Evolutionary conservation across 2,797 vertebrate genomes (phyloP), one percentile per base, ranked within the genome.

Genomic region (Hozukius guyotensis): DNA sequence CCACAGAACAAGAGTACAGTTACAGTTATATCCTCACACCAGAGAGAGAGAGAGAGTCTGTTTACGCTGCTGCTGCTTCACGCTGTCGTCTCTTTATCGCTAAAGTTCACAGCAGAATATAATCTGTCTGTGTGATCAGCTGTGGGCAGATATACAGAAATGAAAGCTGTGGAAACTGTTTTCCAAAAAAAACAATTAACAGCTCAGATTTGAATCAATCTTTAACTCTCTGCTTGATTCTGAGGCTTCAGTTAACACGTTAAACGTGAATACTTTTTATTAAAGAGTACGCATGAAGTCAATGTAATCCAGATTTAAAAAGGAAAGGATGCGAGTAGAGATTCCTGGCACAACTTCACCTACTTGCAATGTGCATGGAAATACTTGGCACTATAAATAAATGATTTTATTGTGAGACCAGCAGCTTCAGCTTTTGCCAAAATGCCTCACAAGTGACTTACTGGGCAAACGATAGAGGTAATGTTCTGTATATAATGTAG

Each of bases 111-210:
- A 22, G 67, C 46, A 73, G 59, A 75, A 65, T 49, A 13, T 29
- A 72, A 80, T 73, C 75, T 68, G 73, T 25, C 53, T 20, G 1
- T 76, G 75, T 71, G 70, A 86, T 85, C 66, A 32, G 65, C 46
- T 59, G 2, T 1, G 10, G 22, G 52, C 12, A 31, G 53, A 79
- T 6, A 25, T 6, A 66, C 46, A 55, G 24, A 25, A 38, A 34
- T 32, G 4, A 8, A 64, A 77, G 29, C 63, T 65, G 24, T 27
- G 61, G 53, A 75, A 72, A 55, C 8, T 11, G 60, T 13, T n/a
- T 73, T 22, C 63, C 31, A 75, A 62, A 59, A 67, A 38, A 14
- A 38, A 38, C 29, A 68, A 63, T 53, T 67, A 73, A 24, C 66
- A 36, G 61, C 12, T 49, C 11, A 49, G 72, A 53, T 57, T 80